Base-by-base conservation (phyloP, 1,140 invertebrate genomes). In the Oryzaephilus surinamensis region DNA sequence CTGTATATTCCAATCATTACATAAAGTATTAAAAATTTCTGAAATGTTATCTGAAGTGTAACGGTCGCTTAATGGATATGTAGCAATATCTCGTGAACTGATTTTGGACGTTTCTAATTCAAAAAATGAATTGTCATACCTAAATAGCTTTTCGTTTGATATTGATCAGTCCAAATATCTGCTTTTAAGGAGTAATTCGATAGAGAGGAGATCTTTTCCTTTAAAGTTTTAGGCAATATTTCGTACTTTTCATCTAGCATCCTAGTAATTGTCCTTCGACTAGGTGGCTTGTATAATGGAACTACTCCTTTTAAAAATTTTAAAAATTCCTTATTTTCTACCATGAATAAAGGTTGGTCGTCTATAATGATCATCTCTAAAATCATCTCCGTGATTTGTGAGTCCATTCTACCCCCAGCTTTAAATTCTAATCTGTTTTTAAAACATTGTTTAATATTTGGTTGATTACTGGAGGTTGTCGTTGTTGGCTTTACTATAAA, bases 291-390 rank as follows among this genome's bases (percentile, higher is more conserved):
- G 47, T 61, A 64, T 19, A 54, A 45, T 20, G 58, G 62, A 16
- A 47, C 53, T 31, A 45, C 28, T 28, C 45, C 43, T 47, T 57
- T 64, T 32, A 65, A 45, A 4, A 63, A 35, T 44, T 54, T 48
- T 11, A 39, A 30, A 35, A 66, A 67, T n/a, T 58, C 57, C 34
- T 58, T 52, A 45, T 57, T 57, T 49, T 66, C 52, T 30, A 63
- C 54, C 7, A 55, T 52, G 32, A 41, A 45, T 29, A 64, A 58
- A 16, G 60, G 54, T 36, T 58, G 48, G 51, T 55, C 29, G 35
- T 62, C 59, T 48, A 55, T 60, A 34, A 54, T 58, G 2, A 63
- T 54, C 55, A 66, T 61, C 19, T 43, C 58, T n/a, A 57, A 12
- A 11, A 55, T 44, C 11, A 26, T 32, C 45, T 57, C 48, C 4